Percentiles rank a stretch among this genome's conserved stretches.
These are phyloP conservation scores for Callopanchax toddi DNA, from an alignment of 2,113 vertebrate species.

Conservation along the genomic window DNA sequence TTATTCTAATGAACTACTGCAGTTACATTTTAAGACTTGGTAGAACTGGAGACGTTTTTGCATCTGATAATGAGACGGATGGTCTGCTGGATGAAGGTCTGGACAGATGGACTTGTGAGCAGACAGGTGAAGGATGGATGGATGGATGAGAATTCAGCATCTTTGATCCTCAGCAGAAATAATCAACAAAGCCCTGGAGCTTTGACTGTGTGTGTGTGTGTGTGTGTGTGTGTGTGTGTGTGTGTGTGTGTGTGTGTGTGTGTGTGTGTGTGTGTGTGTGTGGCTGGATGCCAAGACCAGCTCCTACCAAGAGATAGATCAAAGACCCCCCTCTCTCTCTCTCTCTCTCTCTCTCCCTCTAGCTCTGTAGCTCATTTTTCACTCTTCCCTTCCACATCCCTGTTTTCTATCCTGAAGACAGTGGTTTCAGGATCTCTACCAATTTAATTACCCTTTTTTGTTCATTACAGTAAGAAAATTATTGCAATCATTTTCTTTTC, in stretches of 20 bases:
- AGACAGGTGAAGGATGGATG: constrained; percentile 45
- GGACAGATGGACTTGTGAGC: constrained; percentile 41
- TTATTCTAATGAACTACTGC: too few relatives aligned
- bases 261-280: too few relatives aligned
- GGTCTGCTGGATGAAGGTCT: constrained; percentile 18
- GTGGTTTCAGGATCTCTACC: constrained; percentile 41
- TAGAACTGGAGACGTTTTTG: background rate
- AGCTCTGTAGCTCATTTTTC: constrained; percentile 51
- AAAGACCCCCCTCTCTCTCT: constrained; percentile 57
- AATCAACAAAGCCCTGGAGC: constrained; percentile 84
- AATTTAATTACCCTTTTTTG: constrained; percentile 20
- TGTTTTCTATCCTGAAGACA: constrained; percentile 34
- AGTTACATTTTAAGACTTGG: background rate
- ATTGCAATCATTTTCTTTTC: too few relatives aligned
- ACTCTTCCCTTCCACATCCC: constrained; percentile 21
- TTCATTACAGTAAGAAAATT: constrained; percentile 9
- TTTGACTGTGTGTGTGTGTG: constrained; percentile 33
- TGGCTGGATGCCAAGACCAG: constrained; percentile 69
- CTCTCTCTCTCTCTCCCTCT: too few relatives aligned
- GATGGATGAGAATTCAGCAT: constrained; percentile 48
- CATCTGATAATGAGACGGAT: constrained; percentile 8
- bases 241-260: constrained; percentile 32
- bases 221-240: constrained; percentile 34
- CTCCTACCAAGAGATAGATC: constrained; percentile 75
- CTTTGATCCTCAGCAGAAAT: constrained; percentile 85